phyloP scores from a whole-genome alignment of 2,888 invertebrate species.

The Noctua comes region DNA sequence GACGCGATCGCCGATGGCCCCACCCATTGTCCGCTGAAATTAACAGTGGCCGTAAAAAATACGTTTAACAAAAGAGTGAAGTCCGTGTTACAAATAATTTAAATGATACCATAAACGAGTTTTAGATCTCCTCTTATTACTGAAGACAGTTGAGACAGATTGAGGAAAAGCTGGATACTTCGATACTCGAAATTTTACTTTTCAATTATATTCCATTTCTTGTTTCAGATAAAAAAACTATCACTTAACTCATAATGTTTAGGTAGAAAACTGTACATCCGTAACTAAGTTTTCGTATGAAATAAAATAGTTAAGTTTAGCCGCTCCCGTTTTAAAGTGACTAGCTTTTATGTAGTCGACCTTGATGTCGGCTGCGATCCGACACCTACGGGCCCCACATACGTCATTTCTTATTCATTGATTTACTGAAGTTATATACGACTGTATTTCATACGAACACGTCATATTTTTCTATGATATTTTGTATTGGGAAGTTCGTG shows the following conservation, averaged over 20 bases:
- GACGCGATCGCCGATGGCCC: constrained; percentile 77
- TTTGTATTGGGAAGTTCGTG: constrained; percentile 22
- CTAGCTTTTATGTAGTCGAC: constrained; percentile 61
- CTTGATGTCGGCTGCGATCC: constrained; percentile 68
- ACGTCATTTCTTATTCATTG: constrained; percentile 71
- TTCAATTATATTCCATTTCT: constrained; percentile 22
- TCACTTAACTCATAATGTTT: background rate
- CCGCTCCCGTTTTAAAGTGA: constrained; percentile 48
- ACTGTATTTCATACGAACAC: constrained; percentile 52
- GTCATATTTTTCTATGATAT: constrained; percentile 45
- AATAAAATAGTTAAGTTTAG: constrained; percentile 39
- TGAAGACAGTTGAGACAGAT: constrained; percentile 40
- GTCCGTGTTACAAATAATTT: constrained; percentile 54
- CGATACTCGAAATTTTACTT: constrained; percentile 21
- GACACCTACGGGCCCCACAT: constrained; percentile 68
- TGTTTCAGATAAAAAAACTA: constrained; percentile 31
- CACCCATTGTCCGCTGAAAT: constrained; percentile 84
- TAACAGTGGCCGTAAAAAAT: constrained; percentile 81
- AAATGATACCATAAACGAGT: constrained; percentile 36
- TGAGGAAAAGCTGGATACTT: constrained; percentile 26
- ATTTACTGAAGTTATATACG: constrained; percentile 63
- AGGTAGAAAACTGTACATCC: constrained; percentile 1
- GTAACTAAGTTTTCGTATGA: background rate
- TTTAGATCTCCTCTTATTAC: constrained; percentile 23
- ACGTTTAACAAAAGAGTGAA: constrained; percentile 66